These are phyloP conservation scores for Athetis lepigone DNA, from an alignment of 2,888 invertebrate genomes.

Conservation along the genomic window DNA sequence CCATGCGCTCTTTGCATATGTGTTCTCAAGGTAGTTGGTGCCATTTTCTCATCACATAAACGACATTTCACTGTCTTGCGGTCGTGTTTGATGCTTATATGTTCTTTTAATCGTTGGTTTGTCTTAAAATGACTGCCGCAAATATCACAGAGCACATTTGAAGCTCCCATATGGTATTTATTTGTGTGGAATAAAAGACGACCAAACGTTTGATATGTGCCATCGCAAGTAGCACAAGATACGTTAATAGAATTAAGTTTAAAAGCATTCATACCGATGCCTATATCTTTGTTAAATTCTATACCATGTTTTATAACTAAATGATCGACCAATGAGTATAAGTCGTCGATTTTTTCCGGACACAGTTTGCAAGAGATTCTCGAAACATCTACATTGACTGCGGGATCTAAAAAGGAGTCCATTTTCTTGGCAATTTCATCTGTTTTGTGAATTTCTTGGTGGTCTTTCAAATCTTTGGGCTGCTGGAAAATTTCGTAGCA, in stretches of 20 bases:
- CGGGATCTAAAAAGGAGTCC: slow-evolving; percentile 65
- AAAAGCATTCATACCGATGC: slow-evolving; percentile 64
- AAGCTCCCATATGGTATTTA: slow-evolving; percentile 60
- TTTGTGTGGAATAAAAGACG: slow-evolving; percentile 69
- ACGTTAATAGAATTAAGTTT: slow-evolving; percentile 66
- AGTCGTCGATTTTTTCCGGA: slow-evolving; percentile 49
- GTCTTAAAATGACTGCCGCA: slow-evolving; percentile 69
- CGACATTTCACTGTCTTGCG: slow-evolving; percentile 64
- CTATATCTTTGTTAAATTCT: slow-evolving; percentile 61
- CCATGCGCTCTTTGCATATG: slow-evolving; percentile 68
- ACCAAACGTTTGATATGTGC: slow-evolving; percentile 63
- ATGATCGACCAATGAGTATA: slow-evolving; percentile 67
- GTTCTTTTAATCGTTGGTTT: slow-evolving; percentile 60
- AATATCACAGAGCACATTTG: slow-evolving; percentile 67
- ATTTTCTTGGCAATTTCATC: slow-evolving; percentile 63
- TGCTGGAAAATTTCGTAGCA: slow-evolving; percentile 72
- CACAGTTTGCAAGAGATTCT: slow-evolving; percentile 68
- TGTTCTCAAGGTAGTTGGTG: slow-evolving; percentile 70
- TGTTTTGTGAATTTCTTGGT: slow-evolving; percentile 60
- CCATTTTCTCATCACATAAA: slow-evolving; percentile 70
- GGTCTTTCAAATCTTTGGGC: slow-evolving; percentile 67
- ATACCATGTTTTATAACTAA: slow-evolving; percentile 63
- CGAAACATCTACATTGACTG: slow-evolving; percentile 69
- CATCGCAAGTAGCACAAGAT: slow-evolving; percentile 66
- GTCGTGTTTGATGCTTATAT: slow-evolving; percentile 65